Evolutionary conservation across 2,888 invertebrate genomes (phyloP).

Genomic region (Coenonympha arcania): DNA sequence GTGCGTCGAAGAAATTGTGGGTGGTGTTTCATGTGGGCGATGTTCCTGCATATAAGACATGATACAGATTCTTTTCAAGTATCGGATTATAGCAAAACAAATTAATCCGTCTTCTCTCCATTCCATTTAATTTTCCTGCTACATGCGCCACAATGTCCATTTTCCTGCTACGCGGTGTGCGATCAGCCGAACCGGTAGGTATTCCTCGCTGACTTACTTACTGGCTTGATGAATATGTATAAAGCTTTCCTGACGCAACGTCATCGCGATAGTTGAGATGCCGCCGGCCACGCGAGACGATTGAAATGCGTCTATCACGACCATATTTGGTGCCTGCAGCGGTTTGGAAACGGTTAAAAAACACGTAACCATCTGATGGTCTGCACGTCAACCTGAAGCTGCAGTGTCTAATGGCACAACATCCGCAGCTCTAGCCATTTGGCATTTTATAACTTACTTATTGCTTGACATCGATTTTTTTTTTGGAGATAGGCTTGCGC

Average conservation of each 20-base stretch:
- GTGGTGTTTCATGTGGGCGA: too few relatives aligned
- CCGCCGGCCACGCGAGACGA: conserved; percentile 19
- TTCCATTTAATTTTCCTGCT: not conserved
- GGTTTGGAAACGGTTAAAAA: not conserved
- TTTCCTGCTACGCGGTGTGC: not conserved
- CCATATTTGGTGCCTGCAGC: conserved; percentile 7
- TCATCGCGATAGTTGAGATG: conserved; percentile 20
- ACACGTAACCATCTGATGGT: not conserved
- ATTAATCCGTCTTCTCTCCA: too few relatives aligned
- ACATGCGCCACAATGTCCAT: too few relatives aligned
- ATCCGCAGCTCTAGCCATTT: not conserved
- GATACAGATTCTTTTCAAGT: too few relatives aligned
- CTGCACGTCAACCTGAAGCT: not conserved
- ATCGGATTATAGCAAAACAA: too few relatives aligned
- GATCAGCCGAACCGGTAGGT: not conserved
- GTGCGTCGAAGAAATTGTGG: too few relatives aligned
- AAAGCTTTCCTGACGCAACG: conserved; percentile 11
- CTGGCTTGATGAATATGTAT: conserved; percentile 6
- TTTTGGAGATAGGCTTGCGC: too few relatives aligned
- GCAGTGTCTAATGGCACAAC: not conserved
- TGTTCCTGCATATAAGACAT: too few relatives aligned
- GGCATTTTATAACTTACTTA: too few relatives aligned
- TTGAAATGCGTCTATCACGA: conserved; percentile 19
- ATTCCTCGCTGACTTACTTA: not conserved
- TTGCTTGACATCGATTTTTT: too few relatives aligned